Evolutionary conservation across 2,888 invertebrate species (phyloP).

Genomic region (Sinelater perroti): DNA sequence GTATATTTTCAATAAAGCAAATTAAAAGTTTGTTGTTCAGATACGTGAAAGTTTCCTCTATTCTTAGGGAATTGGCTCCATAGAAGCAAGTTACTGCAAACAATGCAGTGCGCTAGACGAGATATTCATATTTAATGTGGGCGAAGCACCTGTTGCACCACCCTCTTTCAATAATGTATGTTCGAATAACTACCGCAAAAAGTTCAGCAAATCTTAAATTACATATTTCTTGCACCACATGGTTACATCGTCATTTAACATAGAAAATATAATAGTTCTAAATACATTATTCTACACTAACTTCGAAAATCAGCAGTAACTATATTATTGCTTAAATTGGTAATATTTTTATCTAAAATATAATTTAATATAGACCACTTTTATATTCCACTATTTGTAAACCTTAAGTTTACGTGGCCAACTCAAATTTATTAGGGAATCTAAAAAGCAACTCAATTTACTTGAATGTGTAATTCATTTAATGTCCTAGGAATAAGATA

Average conservation of each 20-base stretch:
- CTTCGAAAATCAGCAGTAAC: too few relatives aligned
- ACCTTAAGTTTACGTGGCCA: not conserved
- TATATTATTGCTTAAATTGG: too few relatives aligned
- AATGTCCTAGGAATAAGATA: constrained; percentile 3
- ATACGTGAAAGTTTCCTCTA: too few relatives aligned
- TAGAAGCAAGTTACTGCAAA: too few relatives aligned
- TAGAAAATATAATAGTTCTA: too few relatives aligned
- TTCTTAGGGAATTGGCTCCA: too few relatives aligned
- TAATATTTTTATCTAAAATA: too few relatives aligned
- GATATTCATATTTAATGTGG: constrained; percentile 26
- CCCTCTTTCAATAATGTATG: constrained; percentile 10
- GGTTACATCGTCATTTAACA: too few relatives aligned
- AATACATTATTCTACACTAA: too few relatives aligned
- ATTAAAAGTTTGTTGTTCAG: too few relatives aligned
- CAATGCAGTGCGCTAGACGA: not conserved
- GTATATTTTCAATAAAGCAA: too few relatives aligned
- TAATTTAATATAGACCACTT: not conserved
- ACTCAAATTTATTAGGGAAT: not conserved
- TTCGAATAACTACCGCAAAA: constrained; percentile 26
- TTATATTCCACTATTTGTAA: not conserved
- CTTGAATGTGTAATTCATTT: not conserved
- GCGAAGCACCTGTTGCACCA: constrained; percentile 32
- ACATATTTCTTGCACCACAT: too few relatives aligned
- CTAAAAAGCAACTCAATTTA: not conserved
- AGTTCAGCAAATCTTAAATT: constrained; percentile 21